Percentiles rank a stretch among this genome's conserved stretches.
phyloP scores from a whole-genome alignment of 2,113 vertebrate species.

The Astatoreochromis straeleni region DNA sequence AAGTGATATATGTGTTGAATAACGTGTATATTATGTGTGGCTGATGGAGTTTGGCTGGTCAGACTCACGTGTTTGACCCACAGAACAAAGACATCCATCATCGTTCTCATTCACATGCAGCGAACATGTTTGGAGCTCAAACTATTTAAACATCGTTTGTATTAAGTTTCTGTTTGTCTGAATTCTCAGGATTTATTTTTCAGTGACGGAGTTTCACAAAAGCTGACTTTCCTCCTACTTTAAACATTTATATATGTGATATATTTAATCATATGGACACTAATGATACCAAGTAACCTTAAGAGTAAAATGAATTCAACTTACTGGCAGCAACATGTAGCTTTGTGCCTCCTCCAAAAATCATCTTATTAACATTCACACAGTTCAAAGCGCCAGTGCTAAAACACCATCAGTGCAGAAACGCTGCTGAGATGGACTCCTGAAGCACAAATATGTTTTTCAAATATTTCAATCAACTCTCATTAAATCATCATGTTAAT shows the following conservation, averaged over 20 bases:
- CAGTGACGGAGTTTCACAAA: not conserved
- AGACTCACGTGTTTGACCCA: not conserved
- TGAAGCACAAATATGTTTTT: rapidly evolving
- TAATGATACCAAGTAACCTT: rapidly evolving
- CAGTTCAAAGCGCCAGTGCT: rapidly evolving
- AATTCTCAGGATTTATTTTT: not conserved
- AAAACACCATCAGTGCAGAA: not conserved
- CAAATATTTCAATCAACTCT: not conserved
- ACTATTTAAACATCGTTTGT: rapidly evolving
- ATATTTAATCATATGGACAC: rapidly evolving
- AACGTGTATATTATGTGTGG: rapidly evolving
- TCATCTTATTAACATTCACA: not conserved
- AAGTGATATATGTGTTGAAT: rapidly evolving
- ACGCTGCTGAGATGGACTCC: rapidly evolving
- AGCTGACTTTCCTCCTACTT: not conserved
- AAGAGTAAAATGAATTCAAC: not conserved
- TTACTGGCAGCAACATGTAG: not conserved
- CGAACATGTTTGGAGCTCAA: not conserved
- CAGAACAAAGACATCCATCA: not conserved
- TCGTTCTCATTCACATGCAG: rapidly evolving
- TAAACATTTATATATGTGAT: not conserved
- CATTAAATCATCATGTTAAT: rapidly evolving
- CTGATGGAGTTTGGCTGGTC: rapidly evolving
- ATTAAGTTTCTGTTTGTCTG: not conserved
- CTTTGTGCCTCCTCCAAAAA: not conserved